Base-by-base conservation (phyloP, 2,888 invertebrate genomes). In the Margaritifera margaritifera region DNA sequence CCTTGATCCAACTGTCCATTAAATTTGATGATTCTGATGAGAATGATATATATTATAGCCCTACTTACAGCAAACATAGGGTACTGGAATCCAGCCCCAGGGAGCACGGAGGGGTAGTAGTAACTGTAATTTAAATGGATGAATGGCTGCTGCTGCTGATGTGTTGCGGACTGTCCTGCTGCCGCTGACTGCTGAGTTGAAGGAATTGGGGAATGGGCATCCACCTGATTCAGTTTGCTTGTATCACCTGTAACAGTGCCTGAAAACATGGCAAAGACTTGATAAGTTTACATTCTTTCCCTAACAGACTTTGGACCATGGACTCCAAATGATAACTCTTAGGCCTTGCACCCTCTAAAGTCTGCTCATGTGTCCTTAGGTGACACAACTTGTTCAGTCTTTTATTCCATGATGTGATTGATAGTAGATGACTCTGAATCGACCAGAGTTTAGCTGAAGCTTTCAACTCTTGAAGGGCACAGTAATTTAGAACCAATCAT, bases 41-140 rank as follows among this genome's bases (percentile, higher is more conserved):
- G 2, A 4, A 4, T 27, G 27, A 27, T 27, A 4, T 27, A 27
- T 2, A 4, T 4, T 27, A 27, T 27, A 27, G 8, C 6, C 6
- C 31, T n/a, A 66, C 72, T 56, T 74, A 78, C 77, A 60, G 87
- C 88, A 77, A 88, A 88, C 82, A 90, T 82, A 58, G 87, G 84
- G 93, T 93, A 83, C 81, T 88, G 86, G 80, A 87, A 85, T 27
- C 86, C 84, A 27, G 81, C 79, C 31, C 81, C 83, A 42, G 85
- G 85, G 64, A 87, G 77, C 63, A 86, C 73, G 62, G 93, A 93
- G 57, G 93, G 92, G 86, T 90, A 90, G 72, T 94, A 94, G 91
- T 94, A 95, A 74, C 94, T 93, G 88, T 94, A 94, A 0, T 94
- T 94, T 71, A 94, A 89, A 62, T 94, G 93, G 61, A 87, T 85